A percentile compares a stretch with the other conserved stretches of the same genome.
Evolutionary conservation across 2,113 vertebrate species (phyloP).

Genomic region (Calidris pugnax): DNA sequence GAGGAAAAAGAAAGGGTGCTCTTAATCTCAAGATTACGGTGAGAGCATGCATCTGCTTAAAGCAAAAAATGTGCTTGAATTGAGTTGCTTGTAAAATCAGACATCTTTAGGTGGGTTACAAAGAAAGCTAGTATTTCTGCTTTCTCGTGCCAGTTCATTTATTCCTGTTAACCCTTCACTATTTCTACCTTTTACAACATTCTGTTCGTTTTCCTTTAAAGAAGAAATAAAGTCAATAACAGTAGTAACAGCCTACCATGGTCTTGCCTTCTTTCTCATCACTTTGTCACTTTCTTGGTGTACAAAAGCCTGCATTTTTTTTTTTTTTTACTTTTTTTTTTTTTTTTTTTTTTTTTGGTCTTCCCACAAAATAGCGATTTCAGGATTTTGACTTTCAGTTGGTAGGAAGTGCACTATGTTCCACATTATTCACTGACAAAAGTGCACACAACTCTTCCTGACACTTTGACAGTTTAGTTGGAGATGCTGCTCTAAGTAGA

Average conservation of each 20-base stretch:
- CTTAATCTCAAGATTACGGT: background rate
- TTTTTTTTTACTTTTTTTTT: too few species aligned
- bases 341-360: too few species aligned
- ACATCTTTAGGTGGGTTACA: background rate
- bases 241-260: background rate
- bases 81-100: constrained; percentile 25
- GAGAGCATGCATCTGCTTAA: background rate
- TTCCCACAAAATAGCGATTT: background rate
- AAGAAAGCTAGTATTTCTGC: background rate
- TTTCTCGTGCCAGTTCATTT: background rate
- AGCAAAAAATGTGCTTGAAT: background rate
- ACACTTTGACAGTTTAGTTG: background rate
- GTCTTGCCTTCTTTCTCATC: background rate
- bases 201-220: background rate
- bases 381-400: background rate
- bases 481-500: background rate
- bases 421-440: background rate
- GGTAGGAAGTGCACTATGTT: background rate
- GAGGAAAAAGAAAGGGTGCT: background rate
- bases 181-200: background rate
- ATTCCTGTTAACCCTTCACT: background rate
- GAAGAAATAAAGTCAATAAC: background rate
- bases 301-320: background rate
- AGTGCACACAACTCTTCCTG: background rate
- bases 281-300: background rate